These are phyloP conservation scores for Ptyas mucosa DNA, from an alignment of 2,113 vertebrate genomes.

Conservation along the genomic window DNA sequence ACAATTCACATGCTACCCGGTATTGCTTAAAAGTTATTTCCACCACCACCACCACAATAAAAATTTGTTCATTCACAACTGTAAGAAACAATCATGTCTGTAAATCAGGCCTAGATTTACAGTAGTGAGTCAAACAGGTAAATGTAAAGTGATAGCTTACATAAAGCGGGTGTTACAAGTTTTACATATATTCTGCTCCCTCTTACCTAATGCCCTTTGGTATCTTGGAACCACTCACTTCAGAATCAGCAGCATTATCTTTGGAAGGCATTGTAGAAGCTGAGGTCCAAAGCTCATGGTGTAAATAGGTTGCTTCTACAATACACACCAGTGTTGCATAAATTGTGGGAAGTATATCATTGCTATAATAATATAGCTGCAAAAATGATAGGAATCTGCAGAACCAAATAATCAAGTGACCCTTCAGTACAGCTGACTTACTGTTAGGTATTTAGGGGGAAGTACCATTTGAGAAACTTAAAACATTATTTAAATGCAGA, in stretches of 20 bases:
- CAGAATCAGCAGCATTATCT: background rate
- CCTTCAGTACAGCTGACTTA: conserved; percentile 44
- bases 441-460: conserved; percentile 57
- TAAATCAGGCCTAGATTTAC: background rate
- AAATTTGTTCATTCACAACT: background rate
- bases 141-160: background rate
- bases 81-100: background rate
- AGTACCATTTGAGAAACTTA: conserved; percentile 57
- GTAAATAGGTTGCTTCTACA: background rate
- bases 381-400: background rate
- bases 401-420: background rate
- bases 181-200: background rate
- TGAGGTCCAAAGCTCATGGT: background rate
- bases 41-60: background rate
- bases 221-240: background rate
- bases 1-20: no score
- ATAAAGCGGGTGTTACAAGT: background rate
- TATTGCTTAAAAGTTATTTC: background rate
- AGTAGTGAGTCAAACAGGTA: background rate
- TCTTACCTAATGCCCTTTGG: background rate
- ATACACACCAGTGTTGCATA: background rate
- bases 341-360: background rate
- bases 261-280: background rate
- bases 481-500: conserved; percentile 61
- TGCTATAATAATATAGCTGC: background rate